These are phyloP conservation scores for Canis aureus DNA, from an alignment of 2,113 vertebrate species.

Conservation along the genomic window DNA sequence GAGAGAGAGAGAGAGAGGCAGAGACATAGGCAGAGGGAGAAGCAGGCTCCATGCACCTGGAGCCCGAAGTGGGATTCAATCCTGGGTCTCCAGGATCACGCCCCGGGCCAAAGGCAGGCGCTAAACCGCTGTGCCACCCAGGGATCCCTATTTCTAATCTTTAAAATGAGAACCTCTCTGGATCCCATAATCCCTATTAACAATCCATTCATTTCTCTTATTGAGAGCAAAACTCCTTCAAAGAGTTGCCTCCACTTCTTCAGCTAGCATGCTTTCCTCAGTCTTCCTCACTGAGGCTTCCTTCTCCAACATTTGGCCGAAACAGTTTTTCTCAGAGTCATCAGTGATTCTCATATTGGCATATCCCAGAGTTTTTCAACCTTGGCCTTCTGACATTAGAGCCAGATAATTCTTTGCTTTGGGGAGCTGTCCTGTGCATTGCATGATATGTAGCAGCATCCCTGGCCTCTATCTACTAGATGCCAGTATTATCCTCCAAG, in stretches of 20 bases:
- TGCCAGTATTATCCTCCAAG: not conserved
- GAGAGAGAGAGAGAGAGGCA: too few species aligned
- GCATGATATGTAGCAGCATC: not conserved
- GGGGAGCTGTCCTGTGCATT: not conserved
- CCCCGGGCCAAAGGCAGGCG: too few species aligned
- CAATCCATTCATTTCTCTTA: not conserved
- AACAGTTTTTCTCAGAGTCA: not conserved
- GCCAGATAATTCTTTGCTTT: not conserved
- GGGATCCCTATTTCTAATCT: not conserved
- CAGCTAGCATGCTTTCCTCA: not conserved
- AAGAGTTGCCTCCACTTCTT: not conserved
- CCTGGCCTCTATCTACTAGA: not conserved
- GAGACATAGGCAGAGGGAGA: too few species aligned
- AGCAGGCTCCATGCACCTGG: too few species aligned
- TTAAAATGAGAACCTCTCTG: not conserved
- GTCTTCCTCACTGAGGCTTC: not conserved
- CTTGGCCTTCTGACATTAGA: not conserved
- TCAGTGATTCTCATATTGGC: not conserved
- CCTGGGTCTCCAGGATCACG: too few species aligned
- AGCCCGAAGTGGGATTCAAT: too few species aligned
- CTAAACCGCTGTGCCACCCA: too few species aligned
- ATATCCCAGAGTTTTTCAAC: not conserved
- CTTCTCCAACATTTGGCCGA: not conserved
- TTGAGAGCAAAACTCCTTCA: not conserved
- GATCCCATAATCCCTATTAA: not conserved